Evolutionary conservation across 2,113 vertebrate species (phyloP).

Genomic region (Peromyscus californicus): DNA sequence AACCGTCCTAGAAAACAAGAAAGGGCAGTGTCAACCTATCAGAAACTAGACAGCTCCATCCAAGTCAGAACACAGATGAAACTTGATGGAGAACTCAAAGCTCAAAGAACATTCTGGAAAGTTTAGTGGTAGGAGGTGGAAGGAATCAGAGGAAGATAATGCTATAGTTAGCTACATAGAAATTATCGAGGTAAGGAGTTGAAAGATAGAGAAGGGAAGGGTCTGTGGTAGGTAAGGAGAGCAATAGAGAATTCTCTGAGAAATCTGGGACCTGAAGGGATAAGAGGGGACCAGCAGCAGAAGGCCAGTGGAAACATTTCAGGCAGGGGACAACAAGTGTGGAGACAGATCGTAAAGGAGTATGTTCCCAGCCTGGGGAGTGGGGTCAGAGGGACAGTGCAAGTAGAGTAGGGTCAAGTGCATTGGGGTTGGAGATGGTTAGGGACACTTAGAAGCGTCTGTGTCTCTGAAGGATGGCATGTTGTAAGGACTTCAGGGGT

Average conservation of each 20-base stretch:
- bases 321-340: not conserved
- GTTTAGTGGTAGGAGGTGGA: not conserved
- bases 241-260: not conserved
- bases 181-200: not conserved
- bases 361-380: not conserved
- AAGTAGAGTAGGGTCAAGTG: not conserved
- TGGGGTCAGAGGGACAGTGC: rapidly evolving
- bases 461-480: not conserved
- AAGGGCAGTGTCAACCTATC: not conserved
- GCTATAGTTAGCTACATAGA: not conserved
- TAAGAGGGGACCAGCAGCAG: not conserved
- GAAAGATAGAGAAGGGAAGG: not conserved
- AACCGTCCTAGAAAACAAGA: not conserved
- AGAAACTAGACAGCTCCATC: not conserved
- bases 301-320: not conserved
- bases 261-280: not conserved
- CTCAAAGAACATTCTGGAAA: not conserved
- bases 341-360: not conserved
- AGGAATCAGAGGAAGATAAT: not conserved
- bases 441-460: not conserved
- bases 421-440: not conserved
- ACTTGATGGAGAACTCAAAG: not conserved
- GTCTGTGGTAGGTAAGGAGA: not conserved
- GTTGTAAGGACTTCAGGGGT: not conserved
- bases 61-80: not conserved